Evolutionary conservation across 23 tunicate species (phyloP), one percentile per base, ranked within the genome.

Genomic region (Ascidia mentula): DNA sequence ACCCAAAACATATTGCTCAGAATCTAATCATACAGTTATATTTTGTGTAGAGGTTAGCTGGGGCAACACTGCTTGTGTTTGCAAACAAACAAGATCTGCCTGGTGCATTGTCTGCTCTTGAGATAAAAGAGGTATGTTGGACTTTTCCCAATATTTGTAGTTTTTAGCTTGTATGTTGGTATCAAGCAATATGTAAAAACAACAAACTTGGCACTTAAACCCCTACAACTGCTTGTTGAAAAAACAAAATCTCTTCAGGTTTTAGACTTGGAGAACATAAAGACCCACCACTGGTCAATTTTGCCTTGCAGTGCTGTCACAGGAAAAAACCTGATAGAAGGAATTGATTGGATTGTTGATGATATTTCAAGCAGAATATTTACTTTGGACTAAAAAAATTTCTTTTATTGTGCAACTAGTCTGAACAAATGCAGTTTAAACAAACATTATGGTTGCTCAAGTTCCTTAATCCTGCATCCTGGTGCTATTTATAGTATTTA

Each of bases 1-100:
- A 15, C 53, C 53, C 12, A 42, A 42, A 42, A 42, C 15, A 15
- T 42, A 42, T 42, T 42, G 53, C 53, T 42, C n/a, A n/a, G n/a
- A n/a, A n/a, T n/a, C n/a, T n/a, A n/a, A n/a, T n/a, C n/a, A n/a
- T n/a, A n/a, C n/a, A n/a, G n/a, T n/a, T n/a, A n/a, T n/a, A n/a
- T 18, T 24, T 18, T 74, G 65, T 73, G 12, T 39, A 89, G 89
- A 59, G 99, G 40, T 85, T 96, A 38, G 96, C 96, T 2, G 99
- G 99, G 2, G 99, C 99, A 34, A 96, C 99, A 26, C 45, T 96
- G 32, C 84, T 96, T 22, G 92, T 96, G 34, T 86, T 96, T 72
- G 99, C 99, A 28, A 96, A 96, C 71, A 96, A 96, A 71, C 99
- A 96, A 76, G 99, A 96, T 53, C 79, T 96, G 24, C 96, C 96